Evolutionary conservation across 2,113 vertebrate species (phyloP).

Genomic region (Accipiter cooperii): DNA sequence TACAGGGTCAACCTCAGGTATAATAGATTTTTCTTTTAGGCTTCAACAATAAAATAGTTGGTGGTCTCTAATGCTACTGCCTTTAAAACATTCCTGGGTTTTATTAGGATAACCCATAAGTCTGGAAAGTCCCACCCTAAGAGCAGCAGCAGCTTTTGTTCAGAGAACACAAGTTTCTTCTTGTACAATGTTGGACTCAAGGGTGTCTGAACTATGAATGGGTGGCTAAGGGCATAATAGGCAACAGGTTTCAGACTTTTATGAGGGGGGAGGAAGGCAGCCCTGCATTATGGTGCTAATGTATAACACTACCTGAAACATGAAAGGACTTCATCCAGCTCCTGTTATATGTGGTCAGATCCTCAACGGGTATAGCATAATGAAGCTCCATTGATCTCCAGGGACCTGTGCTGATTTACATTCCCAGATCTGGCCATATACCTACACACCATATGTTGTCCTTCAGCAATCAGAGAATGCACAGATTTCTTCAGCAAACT

Average conservation of each 20-base stretch:
- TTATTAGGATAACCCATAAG: slow-evolving; percentile 74
- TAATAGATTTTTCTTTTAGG: slow-evolving; percentile 59
- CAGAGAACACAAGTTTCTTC: slow-evolving; percentile 65
- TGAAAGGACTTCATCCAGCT: not conserved
- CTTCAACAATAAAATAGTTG: slow-evolving; percentile 70
- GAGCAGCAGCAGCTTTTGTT: slow-evolving; percentile 64
- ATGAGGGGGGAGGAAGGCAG: not conserved
- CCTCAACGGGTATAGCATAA: not conserved
- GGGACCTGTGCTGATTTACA: not conserved
- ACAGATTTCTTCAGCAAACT: not conserved
- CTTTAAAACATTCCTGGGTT: slow-evolving; percentile 73
- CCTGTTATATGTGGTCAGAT: not conserved
- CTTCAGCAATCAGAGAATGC: not conserved
- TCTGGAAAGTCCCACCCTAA: slow-evolving; percentile 63
- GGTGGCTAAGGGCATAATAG: slow-evolving; percentile 28
- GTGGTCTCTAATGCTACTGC: slow-evolving; percentile 69
- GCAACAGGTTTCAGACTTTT: slow-evolving; percentile 58
- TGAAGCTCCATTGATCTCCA: not conserved
- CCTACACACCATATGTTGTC: not conserved
- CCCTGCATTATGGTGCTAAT: slow-evolving; percentile 22
- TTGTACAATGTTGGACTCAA: slow-evolving; percentile 42
- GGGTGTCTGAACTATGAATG: slow-evolving; percentile 54
- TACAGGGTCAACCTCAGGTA: slow-evolving; percentile 32
- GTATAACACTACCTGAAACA: slow-evolving; percentile 47
- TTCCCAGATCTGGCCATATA: not conserved